Evolutionary conservation across 2,888 invertebrate genomes (phyloP).

Genomic region (Portevinia maculata): DNA sequence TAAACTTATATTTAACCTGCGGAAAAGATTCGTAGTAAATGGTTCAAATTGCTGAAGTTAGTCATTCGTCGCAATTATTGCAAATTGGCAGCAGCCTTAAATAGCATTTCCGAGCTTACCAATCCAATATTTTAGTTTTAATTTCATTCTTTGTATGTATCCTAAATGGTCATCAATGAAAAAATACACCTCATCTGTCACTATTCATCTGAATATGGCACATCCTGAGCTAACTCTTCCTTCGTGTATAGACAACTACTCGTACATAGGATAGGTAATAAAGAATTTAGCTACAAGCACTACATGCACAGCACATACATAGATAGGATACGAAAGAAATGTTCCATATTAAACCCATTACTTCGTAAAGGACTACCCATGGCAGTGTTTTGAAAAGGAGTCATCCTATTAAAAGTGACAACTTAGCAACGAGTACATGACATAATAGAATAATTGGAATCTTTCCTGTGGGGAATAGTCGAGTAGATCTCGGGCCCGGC

Average conservation of each 20-base stretch:
- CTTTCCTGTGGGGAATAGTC: constrained; percentile 16
- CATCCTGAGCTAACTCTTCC: background rate
- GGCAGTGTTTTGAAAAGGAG: constrained; percentile 12
- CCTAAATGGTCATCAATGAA: too few species aligned
- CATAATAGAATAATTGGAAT: constrained; percentile 39
- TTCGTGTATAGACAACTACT: background rate
- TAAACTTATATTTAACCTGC: too few species aligned
- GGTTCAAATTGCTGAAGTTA: too few species aligned
- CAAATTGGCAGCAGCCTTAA: too few species aligned
- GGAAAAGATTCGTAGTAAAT: too few species aligned
- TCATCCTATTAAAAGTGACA: constrained; percentile 37
- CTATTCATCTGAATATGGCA: constrained; percentile 2
- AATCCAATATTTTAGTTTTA: too few species aligned
- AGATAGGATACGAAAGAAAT: background rate
- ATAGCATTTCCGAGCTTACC: too few species aligned
- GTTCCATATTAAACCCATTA: constrained; percentile 15
- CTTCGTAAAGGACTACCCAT: constrained; percentile 16
- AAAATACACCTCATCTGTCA: background rate
- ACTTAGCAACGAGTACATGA: constrained; percentile 29
- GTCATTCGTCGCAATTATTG: too few species aligned
- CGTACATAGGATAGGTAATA: background rate
- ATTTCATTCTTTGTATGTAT: too few species aligned
- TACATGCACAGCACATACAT: background rate
- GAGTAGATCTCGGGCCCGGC: background rate
- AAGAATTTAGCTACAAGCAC: constrained; percentile 1